Evolutionary conservation across 2,888 invertebrate species (phyloP), one percentile per base, ranked within the genome.

Genomic region (Cerceris ruficornis): DNA sequence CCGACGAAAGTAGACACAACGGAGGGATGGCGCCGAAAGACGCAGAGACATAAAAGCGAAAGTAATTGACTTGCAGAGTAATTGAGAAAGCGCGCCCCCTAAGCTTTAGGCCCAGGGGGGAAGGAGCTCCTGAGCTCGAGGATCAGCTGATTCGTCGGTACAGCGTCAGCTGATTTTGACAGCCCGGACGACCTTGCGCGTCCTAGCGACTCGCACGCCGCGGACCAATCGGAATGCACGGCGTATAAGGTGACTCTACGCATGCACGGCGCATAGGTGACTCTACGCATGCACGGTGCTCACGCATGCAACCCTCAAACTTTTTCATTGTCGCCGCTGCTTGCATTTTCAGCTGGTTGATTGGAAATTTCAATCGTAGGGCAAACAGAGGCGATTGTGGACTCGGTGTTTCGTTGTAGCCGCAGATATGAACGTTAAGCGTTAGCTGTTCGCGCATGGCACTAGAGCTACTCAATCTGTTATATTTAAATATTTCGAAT

Each of bases 141-240:
- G 28, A 82, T 84, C 90, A 88, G 88, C 89, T 88, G 90, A 85
- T 86, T 84, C 86, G 81, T 81, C 77, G 74, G 64, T 57, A 61
- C 61, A 69, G 78, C 72, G 75, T 84, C 90, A 90, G 90, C 90
- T 89, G 90, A 88, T 87, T 89, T 87, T 89, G 89, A 89, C 88
- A 88, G 83, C 82, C 83, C 83, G 75, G 76, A 68, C 82, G 85
- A 86, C 87, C 83, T 83, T 83, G 83, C 67, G 83, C 76, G 77
- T 80, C 80, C 79, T 74, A 72, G 64, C 84, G 54, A 55, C 57
- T 43, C 62, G 64, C 68, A 42, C 79, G 68, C 57, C 43, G 9
- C 60, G 28, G 14, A 42, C 58, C 15, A 64, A 55, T 76, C 59
- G 59, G 59, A 76, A 69, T 13, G 9, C 49, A 14, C 42, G 41